Evolutionary conservation across 2,888 invertebrate species (phyloP), one percentile per base, ranked within the genome.

Genomic region (Gnatocerus cornutus): DNA sequence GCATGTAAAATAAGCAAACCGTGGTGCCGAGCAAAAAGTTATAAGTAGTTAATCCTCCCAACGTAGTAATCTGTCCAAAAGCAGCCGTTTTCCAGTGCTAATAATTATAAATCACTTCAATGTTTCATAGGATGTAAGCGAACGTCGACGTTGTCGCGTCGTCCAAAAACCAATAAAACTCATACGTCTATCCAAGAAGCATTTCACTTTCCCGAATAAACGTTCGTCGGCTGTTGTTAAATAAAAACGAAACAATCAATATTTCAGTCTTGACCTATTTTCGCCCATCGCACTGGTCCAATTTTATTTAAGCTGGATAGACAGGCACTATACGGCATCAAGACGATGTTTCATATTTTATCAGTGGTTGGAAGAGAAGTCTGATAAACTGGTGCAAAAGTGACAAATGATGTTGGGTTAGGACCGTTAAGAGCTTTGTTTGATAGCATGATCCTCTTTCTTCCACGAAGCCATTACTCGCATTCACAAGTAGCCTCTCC

Each of bases 341-440:
- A 45, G 55, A 37, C 66, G 48, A 67, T 73, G 65, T 62, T 69
- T 69, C 69, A 69, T 69, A 69, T 69, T 69, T 69, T 69, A 69
- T 69, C 69, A 69, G 61, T 50, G 50, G 58, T 61, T 52, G 21
- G 56, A 21, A 69, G 53, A 33, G 53, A 43, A 69, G 63, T 48
- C 55, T 61, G 68, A 33, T 68, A 68, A 71, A 71, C 71, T 71
- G 70, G 69, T 72, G 66, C 74, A 72, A 69, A 73, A 76, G 76
- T 77, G 78, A 78, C 76, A 76, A 78, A 78, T 76, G 78, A 74
- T 76, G 77, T 76, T 76, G 68, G 75, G 77, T 74, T 76, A 70
- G 72, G 69, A 74, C 69, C 75, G 73, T 73, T 77, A 75, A 78
- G 73, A 77, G 76, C 76, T 73, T 77, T 78, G 73, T 77, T 77